These are phyloP conservation scores for Eristalis pertinax DNA, from an alignment of 2,888 invertebrate genomes.

Conservation along the genomic window DNA sequence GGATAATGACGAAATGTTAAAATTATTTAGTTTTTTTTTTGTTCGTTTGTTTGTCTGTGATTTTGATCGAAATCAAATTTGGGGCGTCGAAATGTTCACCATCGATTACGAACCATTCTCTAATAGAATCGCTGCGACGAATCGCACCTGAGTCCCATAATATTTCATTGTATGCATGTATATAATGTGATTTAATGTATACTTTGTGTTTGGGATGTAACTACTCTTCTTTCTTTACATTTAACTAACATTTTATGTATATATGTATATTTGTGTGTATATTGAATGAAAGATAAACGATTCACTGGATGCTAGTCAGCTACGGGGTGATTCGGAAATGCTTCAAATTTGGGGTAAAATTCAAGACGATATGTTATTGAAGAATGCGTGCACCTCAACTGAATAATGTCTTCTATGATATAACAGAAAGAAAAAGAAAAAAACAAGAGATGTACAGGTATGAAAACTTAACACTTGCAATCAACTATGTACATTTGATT, in stretches of 20 bases:
- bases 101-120: neutral
- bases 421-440: neutral
- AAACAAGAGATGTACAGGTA: too few relatives aligned
- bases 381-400: neutral
- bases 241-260: constrained; percentile 29
- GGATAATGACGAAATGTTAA: constrained; percentile 32
- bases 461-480: neutral
- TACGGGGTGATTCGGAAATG: neutral
- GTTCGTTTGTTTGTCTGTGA: neutral
- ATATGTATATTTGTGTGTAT: neutral
- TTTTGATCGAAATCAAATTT: neutral
- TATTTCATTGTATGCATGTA: constrained; percentile 28
- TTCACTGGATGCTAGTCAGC: neutral
- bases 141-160: constrained; percentile 58
- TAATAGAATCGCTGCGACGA: constrained; percentile 61
- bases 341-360: neutral
- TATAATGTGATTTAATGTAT: constrained; percentile 41
- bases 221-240: constrained; percentile 1
- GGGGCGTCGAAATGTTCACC: constrained; percentile 7
- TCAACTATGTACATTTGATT: neutral
- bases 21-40: neutral
- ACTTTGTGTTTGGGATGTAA: constrained; percentile 17
- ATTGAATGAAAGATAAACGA: neutral
- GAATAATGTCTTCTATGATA: neutral
- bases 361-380: neutral